Percentiles rank a stretch among this genome's conserved stretches.
These are phyloP conservation scores for Tipula confusa DNA, from an alignment of 2,888 invertebrate genomes.

Conservation along the genomic window DNA sequence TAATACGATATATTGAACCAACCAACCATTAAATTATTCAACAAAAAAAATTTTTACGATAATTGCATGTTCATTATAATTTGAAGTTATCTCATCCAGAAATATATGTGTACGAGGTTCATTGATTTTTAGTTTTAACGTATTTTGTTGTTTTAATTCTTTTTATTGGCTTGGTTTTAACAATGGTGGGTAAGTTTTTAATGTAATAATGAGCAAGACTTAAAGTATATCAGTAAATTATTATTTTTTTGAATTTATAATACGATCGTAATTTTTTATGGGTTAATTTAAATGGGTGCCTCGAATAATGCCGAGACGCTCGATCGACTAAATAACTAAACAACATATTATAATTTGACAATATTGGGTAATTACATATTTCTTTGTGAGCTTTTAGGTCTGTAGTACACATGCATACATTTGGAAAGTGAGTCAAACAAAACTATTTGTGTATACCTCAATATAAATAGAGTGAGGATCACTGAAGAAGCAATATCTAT, in stretches of 20 bases:
- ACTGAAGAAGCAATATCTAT: no score
- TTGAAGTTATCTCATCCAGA: constrained; percentile 20
- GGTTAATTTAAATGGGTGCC: not conserved
- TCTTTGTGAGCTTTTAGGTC: no score
- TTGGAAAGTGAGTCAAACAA: no score
- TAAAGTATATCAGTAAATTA: not conserved
- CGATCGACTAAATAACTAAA: no score
- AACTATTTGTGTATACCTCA: no score
- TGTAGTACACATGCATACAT: no score
- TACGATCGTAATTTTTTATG: not conserved
- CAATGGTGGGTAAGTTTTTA: constrained; percentile 4
- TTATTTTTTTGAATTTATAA: not conserved
- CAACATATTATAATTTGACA: no score
- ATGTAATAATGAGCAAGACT: not conserved
- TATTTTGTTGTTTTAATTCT: not conserved
- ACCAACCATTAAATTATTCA: constrained; percentile 25
- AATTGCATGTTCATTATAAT: constrained; percentile 25
- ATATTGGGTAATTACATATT: no score
- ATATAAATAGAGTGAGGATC: no score
- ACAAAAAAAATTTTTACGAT: constrained; percentile 3
- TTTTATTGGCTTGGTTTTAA: not conserved
- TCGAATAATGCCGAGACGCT: no score
- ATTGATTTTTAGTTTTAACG: not conserved
- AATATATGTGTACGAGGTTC: not conserved
- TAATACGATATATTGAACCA: not conserved